Conservation (phyloP, 2,797 vertebrate species). For the Babyrousa celebensis region DNA sequence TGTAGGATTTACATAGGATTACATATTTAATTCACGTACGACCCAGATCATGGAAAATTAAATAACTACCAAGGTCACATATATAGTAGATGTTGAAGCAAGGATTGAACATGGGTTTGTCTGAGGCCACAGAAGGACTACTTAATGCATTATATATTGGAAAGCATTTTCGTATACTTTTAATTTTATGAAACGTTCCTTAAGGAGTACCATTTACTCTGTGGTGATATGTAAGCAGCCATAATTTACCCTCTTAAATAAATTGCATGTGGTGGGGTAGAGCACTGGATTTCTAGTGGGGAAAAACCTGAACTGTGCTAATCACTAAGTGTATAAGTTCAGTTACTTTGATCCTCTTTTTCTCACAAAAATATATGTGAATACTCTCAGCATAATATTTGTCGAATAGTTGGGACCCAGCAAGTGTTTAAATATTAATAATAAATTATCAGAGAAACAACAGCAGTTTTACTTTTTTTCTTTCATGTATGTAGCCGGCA, state of each 20-base stretch:
- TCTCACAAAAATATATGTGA: conserved; percentile 3
- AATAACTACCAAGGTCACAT: not conserved
- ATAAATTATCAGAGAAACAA: conserved; percentile 19
- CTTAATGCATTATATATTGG: not conserved
- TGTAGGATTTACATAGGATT: not conserved
- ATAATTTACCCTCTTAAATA: not conserved
- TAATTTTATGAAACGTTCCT: conserved; percentile 9
- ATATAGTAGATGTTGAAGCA: not conserved
- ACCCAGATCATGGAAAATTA: not conserved
- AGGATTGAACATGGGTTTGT: not conserved
- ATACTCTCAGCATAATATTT: not conserved
- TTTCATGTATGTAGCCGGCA: not conserved
- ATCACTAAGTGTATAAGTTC: not conserved
- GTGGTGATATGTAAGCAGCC: not conserved
- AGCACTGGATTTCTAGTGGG: not conserved
- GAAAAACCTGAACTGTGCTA: conserved; percentile 14
- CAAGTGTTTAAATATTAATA: conserved; percentile 49
- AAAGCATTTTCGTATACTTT: conserved; percentile 3
- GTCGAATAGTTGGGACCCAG: conserved; percentile 14
- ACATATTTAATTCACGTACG: not conserved
- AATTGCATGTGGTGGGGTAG: not conserved
- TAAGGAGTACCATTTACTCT: conserved; percentile 9
- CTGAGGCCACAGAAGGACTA: not conserved
- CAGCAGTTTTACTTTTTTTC: conserved; percentile 10
- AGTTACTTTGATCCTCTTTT: conserved; percentile 16